Evolutionary conservation across 2,888 invertebrate genomes (phyloP).

Genomic region (Ormyrus thymus): DNA sequence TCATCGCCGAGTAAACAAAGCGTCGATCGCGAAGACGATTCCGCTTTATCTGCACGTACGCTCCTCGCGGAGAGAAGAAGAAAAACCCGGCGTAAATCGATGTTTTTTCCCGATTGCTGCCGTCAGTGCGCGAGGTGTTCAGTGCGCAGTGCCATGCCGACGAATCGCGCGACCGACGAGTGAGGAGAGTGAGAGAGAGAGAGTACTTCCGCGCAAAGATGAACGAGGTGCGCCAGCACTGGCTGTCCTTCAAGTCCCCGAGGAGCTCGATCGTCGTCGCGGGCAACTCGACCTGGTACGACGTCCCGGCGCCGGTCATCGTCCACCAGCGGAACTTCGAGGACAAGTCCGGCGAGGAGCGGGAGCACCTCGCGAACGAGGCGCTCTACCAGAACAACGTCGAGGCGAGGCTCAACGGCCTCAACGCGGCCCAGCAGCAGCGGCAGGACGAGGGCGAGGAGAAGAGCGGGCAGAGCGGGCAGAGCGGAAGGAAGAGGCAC

Average conservation of each 20-base stretch:
- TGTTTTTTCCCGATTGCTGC: neutral
- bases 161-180: too few relatives aligned
- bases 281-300: conserved; percentile 67
- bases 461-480: conserved; percentile 38
- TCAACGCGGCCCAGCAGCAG: too few relatives aligned
- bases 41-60: too few relatives aligned
- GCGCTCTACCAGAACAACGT: conserved; percentile 19
- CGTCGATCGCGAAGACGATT: neutral
- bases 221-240: conserved; percentile 68
- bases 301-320: conserved; percentile 66
- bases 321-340: conserved; percentile 64
- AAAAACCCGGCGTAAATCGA: too few relatives aligned
- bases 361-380: neutral
- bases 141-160: neutral
- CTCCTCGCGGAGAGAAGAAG: too few relatives aligned
- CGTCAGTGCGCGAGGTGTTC: neutral
- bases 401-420: neutral
- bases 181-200: too few relatives aligned
- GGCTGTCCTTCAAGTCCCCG: conserved; percentile 64
- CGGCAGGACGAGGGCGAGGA: conserved; percentile 51
- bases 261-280: conserved; percentile 55
- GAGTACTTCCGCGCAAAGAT: conserved; percentile 55
- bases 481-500: conserved; percentile 59
- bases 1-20: neutral
- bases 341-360: conserved; percentile 23